Base-by-base conservation (phyloP, 2,113 vertebrate species). In the Patagioenas fasciata region DNA sequence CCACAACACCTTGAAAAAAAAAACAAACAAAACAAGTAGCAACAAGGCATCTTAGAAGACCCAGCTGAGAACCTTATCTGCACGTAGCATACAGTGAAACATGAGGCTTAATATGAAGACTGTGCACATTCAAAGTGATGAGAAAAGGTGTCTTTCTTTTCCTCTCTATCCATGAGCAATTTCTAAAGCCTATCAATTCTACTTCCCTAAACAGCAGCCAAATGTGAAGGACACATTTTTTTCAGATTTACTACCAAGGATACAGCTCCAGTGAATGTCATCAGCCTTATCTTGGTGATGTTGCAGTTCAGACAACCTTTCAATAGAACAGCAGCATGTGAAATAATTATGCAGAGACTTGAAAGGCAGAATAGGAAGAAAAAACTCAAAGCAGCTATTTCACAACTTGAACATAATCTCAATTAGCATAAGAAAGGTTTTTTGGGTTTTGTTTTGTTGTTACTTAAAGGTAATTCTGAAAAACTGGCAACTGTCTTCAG, bases 281-380 rank as follows among this genome's bases (percentile, higher is more conserved):
- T 67, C 78, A 56, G 18, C 10, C 36, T 36, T 34, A 77, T 20
- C 36, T 72, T 42, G 36, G 16, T 38, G 31, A 70, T 23, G 25
- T 0, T 61, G 54, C 44, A 74, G 38, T 12, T 82, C 66, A 82
- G 44, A 31, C 9, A 69, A 88, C 15, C 24, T 69, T 65, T 50
- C 71, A 44, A 4, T 0, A 47, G 11, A 88, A 57, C 29, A 58
- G 38, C 34, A 72, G 32, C 32, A 60, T 0, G 0, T 5, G 1
- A 75, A 88, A 15, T 29, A 51, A 69, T 51, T 31, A 57, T 9
- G 15, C 23, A 53, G 8, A 74, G 11, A 64, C 29, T 8, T 25
- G 10, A 5, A 5, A 2, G 1, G 3, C 6, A 10, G 2, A 48
- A 57, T 1, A 17, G 4, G 10, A 72, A 16, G 34, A 28, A 86